These are phyloP conservation scores for Cynocephalus volans DNA, from an alignment of 2,113 vertebrate genomes.

Conservation along the genomic window DNA sequence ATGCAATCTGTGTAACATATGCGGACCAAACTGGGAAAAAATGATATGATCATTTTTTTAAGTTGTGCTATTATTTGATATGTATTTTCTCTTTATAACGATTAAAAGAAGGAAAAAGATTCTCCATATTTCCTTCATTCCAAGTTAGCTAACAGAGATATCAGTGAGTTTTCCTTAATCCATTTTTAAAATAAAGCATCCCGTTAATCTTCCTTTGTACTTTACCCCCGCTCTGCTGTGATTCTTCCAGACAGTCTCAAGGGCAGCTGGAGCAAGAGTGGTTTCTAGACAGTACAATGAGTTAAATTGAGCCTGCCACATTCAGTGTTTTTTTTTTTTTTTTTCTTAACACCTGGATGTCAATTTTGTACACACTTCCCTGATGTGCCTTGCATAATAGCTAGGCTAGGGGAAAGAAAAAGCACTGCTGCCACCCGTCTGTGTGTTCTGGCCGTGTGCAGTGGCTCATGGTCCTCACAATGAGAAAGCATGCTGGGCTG, in stretches of 20 bases:
- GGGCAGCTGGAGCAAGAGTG: not conserved
- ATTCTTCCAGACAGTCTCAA: conserved; percentile 35
- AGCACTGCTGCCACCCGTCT: not conserved
- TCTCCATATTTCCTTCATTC: not conserved
- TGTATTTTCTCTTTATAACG: not conserved
- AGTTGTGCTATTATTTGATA: not conserved
- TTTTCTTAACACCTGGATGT: conserved; percentile 46
- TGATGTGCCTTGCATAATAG: conserved; percentile 55
- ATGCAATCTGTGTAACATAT: not conserved
- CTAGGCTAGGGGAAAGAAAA: not conserved
- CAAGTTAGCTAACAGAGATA: not conserved
- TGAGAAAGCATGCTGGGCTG: not conserved
- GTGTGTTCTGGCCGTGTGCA: not conserved
- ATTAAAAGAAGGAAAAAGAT: not conserved
- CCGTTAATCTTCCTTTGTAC: not conserved
- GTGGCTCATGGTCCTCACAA: not conserved
- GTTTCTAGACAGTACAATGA: conserved; percentile 37
- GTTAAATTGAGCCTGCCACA: not conserved
- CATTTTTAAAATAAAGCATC: not conserved
- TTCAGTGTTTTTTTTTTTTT: not conserved
- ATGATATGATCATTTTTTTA: not conserved
- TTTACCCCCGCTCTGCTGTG: not conserved
- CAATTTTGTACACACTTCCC: conserved; percentile 60
- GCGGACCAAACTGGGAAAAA: not conserved
- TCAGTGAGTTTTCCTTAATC: not conserved